Percentiles rank a stretch among this genome's conserved stretches.
phyloP scores from a whole-genome alignment of 2,888 invertebrate species.

The Athalia cordata region DNA sequence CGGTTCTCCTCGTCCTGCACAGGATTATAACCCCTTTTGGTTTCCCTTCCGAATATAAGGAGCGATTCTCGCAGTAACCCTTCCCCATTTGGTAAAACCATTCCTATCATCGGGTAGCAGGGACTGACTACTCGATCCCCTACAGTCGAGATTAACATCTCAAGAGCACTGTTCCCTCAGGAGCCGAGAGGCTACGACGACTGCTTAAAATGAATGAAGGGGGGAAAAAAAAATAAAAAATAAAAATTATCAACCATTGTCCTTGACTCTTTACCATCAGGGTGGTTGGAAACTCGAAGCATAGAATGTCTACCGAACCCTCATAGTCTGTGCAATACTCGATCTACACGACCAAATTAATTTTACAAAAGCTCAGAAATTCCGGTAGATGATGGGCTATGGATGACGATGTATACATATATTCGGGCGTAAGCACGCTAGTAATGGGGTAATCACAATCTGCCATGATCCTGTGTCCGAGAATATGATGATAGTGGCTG shows the following conservation, averaged over 20 bases:
- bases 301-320: background rate
- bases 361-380: too few relatives aligned
- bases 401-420: too few relatives aligned
- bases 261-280: slow-evolving; percentile 30
- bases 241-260: slow-evolving; percentile 50
- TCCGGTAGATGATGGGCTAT: too few relatives aligned
- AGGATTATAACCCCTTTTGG: slow-evolving; percentile 48
- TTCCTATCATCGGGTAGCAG: slow-evolving; percentile 51
- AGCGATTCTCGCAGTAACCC: slow-evolving; percentile 25
- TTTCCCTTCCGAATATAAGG: slow-evolving; percentile 3
- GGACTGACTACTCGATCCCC: slow-evolving; percentile 47
- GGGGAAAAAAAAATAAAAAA: background rate
- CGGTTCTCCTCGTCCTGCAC: slow-evolving; percentile 45
- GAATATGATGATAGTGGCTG: background rate
- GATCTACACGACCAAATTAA: too few relatives aligned
- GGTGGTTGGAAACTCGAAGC: background rate
- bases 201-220: slow-evolving; percentile 5
- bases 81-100: slow-evolving; percentile 40
- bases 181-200: background rate
- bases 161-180: slow-evolving; percentile 31
- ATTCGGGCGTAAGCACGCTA: too few relatives aligned
- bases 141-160: slow-evolving; percentile 48
- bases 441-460: too few relatives aligned
- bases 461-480: background rate
- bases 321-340: background rate